Evolutionary conservation across 2,113 vertebrate genomes (phyloP), one percentile per base, ranked within the genome.

Genomic region (Grantiella picta): DNA sequence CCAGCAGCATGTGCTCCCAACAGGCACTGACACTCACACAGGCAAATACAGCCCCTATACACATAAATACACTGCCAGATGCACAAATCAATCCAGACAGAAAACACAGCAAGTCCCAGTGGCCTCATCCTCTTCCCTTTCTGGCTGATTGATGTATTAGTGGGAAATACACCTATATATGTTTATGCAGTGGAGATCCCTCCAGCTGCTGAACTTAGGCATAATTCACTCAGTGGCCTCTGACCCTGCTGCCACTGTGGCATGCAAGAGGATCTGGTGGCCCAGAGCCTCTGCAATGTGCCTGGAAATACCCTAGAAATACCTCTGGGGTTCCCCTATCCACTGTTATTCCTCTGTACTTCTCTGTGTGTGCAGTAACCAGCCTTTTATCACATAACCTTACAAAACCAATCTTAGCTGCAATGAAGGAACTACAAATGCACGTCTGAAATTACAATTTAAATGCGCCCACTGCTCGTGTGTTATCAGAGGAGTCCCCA

Each of bases 251-350:
- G 57, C 4, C 13, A 21, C 19, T 10, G 13, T 13, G 10, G 10
- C 3, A 1, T 17, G 36, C 1, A 9, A 78, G 16, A 11, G 25
- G 57, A 22, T 45, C 60, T 57, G 0, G 2, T 70, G 36, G 17
- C 9, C 4, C 42, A 66, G 11, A 57, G 8, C 12, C 29, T 21
- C 72, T 36, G 24, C 22, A 36, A 50, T 7, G 2, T 47, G 19
- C 29, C 29, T 53, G 45, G 59, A 70, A 83, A 57, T 77, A 76
- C n/a, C 24, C 20, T 38, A 28, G 40, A 31, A 31, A 53, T 24
- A 66, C 12, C 20, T 80, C 36, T 79, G 45, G 33, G 4, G 4
- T 84, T 89, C 29, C 27, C 4, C 25, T 15, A 38, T 7, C 10
- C 3, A 2, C 42, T 3, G 1, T n/a, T 83, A 8, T 18, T 82